Conservation (phyloP, 2,888 invertebrate genomes). For the Epinotia bilunana region DNA sequence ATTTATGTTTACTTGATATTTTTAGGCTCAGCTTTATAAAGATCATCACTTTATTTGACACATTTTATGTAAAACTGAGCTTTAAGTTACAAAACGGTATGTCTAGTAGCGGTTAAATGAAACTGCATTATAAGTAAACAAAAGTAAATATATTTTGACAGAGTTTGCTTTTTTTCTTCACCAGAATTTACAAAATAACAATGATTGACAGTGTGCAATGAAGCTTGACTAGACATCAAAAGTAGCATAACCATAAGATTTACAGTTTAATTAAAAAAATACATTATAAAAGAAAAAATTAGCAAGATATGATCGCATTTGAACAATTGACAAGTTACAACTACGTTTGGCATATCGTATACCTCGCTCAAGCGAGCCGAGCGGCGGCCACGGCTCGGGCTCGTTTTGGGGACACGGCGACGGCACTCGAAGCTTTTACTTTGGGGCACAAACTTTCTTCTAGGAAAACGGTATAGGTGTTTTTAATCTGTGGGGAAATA, state of each 20-base stretch:
- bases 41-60: background rate
- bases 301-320: slow-evolving; percentile 38
- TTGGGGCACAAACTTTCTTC: slow-evolving; percentile 48
- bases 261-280: slow-evolving; percentile 37
- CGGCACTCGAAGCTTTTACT: slow-evolving; percentile 12
- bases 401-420: slow-evolving; percentile 30
- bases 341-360: slow-evolving; percentile 50
- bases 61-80: background rate
- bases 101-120: slow-evolving; percentile 44
- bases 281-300: slow-evolving; percentile 47
- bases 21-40: background rate
- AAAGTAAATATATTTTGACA: slow-evolving; percentile 58
- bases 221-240: slow-evolving; percentile 31
- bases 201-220: slow-evolving; percentile 46
- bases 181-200: slow-evolving; percentile 62
- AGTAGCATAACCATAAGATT: slow-evolving; percentile 31
- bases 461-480: slow-evolving; percentile 48
- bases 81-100: slow-evolving; percentile 32
- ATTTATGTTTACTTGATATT: slow-evolving; percentile 36
- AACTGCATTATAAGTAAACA: slow-evolving; percentile 51
- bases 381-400: slow-evolving; percentile 47
- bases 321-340: slow-evolving; percentile 44
- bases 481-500: slow-evolving; percentile 53
- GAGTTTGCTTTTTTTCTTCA: slow-evolving; percentile 61
- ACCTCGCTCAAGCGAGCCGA: slow-evolving; percentile 48